Conservation (phyloP, 2,888 invertebrate species). For the Sarcophaga variegata region DNA sequence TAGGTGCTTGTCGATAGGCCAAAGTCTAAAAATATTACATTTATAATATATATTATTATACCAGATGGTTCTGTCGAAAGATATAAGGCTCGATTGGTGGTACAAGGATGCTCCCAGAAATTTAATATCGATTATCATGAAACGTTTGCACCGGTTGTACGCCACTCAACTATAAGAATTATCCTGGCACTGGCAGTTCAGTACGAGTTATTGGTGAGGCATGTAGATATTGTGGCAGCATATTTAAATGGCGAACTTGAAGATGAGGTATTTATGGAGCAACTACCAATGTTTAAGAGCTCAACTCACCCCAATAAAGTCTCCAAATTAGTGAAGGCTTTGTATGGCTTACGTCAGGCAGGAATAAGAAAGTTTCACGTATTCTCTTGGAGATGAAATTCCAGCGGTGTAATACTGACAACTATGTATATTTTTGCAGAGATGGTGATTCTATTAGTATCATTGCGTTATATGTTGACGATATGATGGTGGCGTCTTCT, state of each 20-base stretch:
- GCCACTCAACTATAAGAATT: slow-evolving; percentile 59
- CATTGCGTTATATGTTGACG: slow-evolving; percentile 31
- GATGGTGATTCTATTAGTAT: slow-evolving; percentile 27
- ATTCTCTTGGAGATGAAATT: slow-evolving; percentile 42
- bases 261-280: slow-evolving; percentile 64
- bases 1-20: slow-evolving; percentile 58
- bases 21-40: not conserved
- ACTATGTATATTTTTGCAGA: slow-evolving; percentile 46
- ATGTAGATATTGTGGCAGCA: slow-evolving; percentile 60
- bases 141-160: slow-evolving; percentile 27
- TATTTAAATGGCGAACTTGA: slow-evolving; percentile 63
- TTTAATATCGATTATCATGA: slow-evolving; percentile 64
- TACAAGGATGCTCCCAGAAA: slow-evolving; percentile 65
- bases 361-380: slow-evolving; percentile 44
- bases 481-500: slow-evolving; percentile 30
- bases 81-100: slow-evolving; percentile 59
- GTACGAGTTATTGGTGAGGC: slow-evolving; percentile 54
- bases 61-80: slow-evolving; percentile 54
- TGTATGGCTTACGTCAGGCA: slow-evolving; percentile 58
- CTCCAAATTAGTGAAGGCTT: slow-evolving; percentile 60
- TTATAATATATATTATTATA: too few relatives aligned
- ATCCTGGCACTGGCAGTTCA: slow-evolving; percentile 60
- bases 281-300: slow-evolving; percentile 55
- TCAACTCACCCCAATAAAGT: slow-evolving; percentile 33
- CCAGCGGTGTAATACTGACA: slow-evolving; percentile 45